These are phyloP conservation scores for Lerema accius DNA, from an alignment of 1,140 invertebrate genomes.

Conservation along the genomic window DNA sequence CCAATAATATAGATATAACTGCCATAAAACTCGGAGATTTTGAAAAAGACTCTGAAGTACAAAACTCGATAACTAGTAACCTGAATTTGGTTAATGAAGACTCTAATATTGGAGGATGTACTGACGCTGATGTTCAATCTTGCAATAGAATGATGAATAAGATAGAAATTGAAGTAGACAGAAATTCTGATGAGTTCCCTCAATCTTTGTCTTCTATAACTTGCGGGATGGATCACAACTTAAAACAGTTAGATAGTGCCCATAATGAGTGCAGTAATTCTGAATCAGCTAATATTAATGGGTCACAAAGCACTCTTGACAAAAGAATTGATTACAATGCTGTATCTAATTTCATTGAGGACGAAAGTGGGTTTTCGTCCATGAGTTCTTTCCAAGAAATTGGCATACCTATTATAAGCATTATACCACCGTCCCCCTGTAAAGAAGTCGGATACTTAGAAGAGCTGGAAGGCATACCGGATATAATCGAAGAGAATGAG, in stretches of 20 bases:
- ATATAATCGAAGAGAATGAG: constrained; percentile 51
- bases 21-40: constrained; percentile 40
- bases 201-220: constrained; percentile 50
- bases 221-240: constrained; percentile 62
- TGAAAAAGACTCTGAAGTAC: constrained; percentile 41
- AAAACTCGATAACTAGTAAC: constrained; percentile 37
- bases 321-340: constrained; percentile 74
- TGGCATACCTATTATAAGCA: constrained; percentile 84
- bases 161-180: constrained; percentile 47
- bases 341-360: constrained; percentile 82
- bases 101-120: constrained; percentile 44
- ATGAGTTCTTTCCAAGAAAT: constrained; percentile 92
- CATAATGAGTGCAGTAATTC: constrained; percentile 38
- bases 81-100: constrained; percentile 52
- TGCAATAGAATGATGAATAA: constrained; percentile 50
- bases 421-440: constrained; percentile 72
- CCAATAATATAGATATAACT: constrained; percentile 38
- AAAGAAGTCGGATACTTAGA: constrained; percentile 68
- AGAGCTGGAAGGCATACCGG: constrained; percentile 56
- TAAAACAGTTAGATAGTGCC: constrained; percentile 70
- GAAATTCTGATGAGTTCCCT: constrained; percentile 51
- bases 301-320: constrained; percentile 57
- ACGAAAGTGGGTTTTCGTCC: constrained; percentile 92
- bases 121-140: constrained; percentile 43
- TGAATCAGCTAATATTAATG: constrained; percentile 44